These are phyloP conservation scores for Cheilinus undulatus DNA, from an alignment of 2,113 vertebrate species.

Conservation along the genomic window DNA sequence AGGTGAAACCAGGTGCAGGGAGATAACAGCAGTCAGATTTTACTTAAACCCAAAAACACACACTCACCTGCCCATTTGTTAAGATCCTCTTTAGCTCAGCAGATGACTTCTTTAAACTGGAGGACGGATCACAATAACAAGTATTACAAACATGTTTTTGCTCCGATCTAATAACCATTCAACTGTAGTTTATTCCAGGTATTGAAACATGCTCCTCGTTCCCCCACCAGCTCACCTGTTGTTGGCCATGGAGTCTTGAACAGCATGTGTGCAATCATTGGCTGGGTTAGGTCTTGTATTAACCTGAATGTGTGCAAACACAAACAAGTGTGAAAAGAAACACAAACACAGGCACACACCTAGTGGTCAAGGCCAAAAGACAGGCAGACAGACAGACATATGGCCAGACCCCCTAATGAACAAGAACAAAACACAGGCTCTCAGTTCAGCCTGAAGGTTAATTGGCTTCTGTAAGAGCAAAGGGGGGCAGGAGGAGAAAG, in stretches of 20 bases:
- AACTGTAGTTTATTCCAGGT: constrained; percentile 1
- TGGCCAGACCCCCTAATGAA: constrained; percentile 63
- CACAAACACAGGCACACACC: constrained; percentile 23
- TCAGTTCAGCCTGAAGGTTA: constrained; percentile 61
- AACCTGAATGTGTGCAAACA: constrained; percentile 87
- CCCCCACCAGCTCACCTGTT: constrained; percentile 90
- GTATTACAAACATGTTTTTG: not conserved
- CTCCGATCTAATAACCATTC: constrained; percentile 6
- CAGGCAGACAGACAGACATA: constrained; percentile 46
- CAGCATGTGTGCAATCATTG: constrained; percentile 84
- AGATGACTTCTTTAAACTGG: constrained; percentile 96
- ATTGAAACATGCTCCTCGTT: not conserved
- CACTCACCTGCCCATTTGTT: constrained; percentile 93
- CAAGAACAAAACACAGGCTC: constrained; percentile 69
- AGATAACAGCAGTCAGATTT: not conserved
- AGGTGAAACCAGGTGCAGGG: constrained; percentile 83
- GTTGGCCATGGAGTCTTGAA: constrained; percentile 90
- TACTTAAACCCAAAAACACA: constrained; percentile 13
- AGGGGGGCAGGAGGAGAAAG: constrained; percentile 8
- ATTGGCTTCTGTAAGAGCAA: constrained; percentile 48
- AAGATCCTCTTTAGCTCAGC: constrained; percentile 97
- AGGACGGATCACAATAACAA: constrained; percentile 31
- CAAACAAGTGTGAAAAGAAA: constrained; percentile 61
- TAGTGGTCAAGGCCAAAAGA: constrained; percentile 49
- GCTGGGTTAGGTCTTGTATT: constrained; percentile 92